Evolutionary conservation across 2,113 vertebrate species (phyloP).

Genomic region (Melanostigma gelatinosum): DNA sequence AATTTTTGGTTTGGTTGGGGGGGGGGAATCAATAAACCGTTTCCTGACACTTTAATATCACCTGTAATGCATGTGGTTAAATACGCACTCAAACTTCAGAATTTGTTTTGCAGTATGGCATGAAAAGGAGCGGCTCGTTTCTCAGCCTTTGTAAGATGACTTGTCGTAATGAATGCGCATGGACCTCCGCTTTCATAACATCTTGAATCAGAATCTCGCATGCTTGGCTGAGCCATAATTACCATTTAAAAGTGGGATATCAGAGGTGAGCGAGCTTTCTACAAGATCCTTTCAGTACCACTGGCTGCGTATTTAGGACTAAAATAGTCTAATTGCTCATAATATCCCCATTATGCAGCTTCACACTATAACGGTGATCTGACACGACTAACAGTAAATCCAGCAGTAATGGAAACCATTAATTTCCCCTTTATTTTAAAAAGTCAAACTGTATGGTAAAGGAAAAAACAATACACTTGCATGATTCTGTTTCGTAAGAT

Average conservation of each 20-base stretch:
- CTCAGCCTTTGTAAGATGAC: slow-evolving; percentile 50
- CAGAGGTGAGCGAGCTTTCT: slow-evolving; percentile 57
- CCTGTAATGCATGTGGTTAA: background rate
- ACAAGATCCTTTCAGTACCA: slow-evolving; percentile 4
- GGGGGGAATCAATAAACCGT: background rate
- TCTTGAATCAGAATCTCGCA: slow-evolving; percentile 63
- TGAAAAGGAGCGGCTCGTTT: slow-evolving; percentile 5
- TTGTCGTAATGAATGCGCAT: slow-evolving; percentile 34
- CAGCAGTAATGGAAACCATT: slow-evolving; percentile 40
- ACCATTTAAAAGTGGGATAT: slow-evolving; percentile 70
- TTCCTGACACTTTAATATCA: background rate
- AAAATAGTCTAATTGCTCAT: background rate
- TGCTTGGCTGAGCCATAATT: slow-evolving; percentile 75
- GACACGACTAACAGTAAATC: slow-evolving; percentile 7
- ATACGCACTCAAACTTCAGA: background rate
- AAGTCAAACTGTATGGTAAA: slow-evolving; percentile 53
- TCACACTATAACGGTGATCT: background rate
- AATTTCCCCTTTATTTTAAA: slow-evolving; percentile 69
- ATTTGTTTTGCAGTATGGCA: background rate
- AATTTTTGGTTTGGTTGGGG: background rate
- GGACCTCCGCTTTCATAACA: slow-evolving; percentile 58
- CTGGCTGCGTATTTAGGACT: background rate
- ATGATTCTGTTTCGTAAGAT: slow-evolving; percentile 40
- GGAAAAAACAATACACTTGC: slow-evolving; percentile 34
- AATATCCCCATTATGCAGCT: background rate